Base-by-base conservation (phyloP, 2,797 vertebrate species). In the Apodemus agrarius region DNA sequence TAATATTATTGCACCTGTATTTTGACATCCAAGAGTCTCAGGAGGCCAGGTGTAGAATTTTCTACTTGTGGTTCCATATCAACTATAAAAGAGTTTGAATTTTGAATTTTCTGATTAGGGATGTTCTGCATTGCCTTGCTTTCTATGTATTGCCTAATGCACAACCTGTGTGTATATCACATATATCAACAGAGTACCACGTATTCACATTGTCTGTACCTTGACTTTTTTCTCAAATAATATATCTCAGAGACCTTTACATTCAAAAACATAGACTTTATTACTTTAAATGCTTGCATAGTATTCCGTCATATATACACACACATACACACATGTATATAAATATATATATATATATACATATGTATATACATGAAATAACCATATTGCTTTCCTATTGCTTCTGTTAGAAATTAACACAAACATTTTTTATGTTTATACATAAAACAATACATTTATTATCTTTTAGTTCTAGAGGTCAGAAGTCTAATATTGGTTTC, bases 221-320 rank as follows among this genome's bases (percentile, higher is more conserved):
- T 76, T 93, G 43, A 69, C 75, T 88, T 83, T 67, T 95, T 61
- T 90, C 37, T 67, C 63, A 67, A 79, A 93, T 78, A 88, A 75
- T 82, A 40, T 37, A 37, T 89, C 43, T 91, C n/a, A n/a, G 59
- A 69, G 40, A 74, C 72, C 34, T 82, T 89, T 82, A 40, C 22
- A 76, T 54, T 57, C 57, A 40, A 69, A 74, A 14, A 81, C 8
- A 31, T 40, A 3, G 16, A 69, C 31, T 81, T 86, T 29, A 49
- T 57, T 79, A 40, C 72, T 88, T 83, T 74, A 87, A 95, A 54
- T 37, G 3, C 34, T 80, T 91, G 69, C 61, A 46, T 17, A 13
- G 3, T 43, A 82, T 84, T 87, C 37, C 8, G 12, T 52, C 49
- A 49, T 49, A 49, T 49, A 14, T 57, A 31, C 11, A 12, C 7